Conservation (phyloP, 2,113 vertebrate genomes). For the Regulus satrapa region DNA sequence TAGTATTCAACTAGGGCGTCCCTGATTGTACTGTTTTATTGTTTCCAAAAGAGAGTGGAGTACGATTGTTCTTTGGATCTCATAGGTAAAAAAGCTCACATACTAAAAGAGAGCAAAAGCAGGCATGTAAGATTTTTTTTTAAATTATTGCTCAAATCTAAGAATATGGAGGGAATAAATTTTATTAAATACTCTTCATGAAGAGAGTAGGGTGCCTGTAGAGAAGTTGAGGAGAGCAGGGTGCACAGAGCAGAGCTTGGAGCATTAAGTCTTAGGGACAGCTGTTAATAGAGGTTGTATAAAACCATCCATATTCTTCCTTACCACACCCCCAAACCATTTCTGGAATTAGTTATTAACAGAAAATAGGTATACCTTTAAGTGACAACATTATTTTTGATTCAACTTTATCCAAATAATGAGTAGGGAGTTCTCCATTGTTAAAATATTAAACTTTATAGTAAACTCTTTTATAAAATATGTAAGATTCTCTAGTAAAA, state of each 20-base stretch:
- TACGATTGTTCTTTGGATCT: not conserved
- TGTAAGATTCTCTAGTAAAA: not conserved
- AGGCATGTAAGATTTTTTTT: not conserved
- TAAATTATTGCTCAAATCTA: not conserved
- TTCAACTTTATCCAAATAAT: not conserved
- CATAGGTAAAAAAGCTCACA: not conserved
- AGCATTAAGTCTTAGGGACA: not conserved
- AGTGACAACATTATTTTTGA: not conserved
- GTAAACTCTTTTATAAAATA: not conserved
- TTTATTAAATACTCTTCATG: not conserved
- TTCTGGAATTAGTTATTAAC: not conserved
- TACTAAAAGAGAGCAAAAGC: not conserved
- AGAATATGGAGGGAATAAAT: not conserved
- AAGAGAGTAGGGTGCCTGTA: not conserved
- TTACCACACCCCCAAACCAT: fast-evolving
- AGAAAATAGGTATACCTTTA: not conserved
- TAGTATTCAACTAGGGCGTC: fast-evolving
- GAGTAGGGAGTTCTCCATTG: not conserved
- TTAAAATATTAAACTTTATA: not conserved
- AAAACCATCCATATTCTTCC: not conserved
- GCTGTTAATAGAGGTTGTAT: not conserved
- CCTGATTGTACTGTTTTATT: not conserved
- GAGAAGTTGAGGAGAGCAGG: not conserved
- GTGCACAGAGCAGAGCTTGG: not conserved
- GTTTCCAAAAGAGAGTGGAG: not conserved